A percentile compares a stretch with the other conserved stretches of the same genome.
Conservation (phyloP, 1,140 invertebrate species). For the Campoletis sonorensis region DNA sequence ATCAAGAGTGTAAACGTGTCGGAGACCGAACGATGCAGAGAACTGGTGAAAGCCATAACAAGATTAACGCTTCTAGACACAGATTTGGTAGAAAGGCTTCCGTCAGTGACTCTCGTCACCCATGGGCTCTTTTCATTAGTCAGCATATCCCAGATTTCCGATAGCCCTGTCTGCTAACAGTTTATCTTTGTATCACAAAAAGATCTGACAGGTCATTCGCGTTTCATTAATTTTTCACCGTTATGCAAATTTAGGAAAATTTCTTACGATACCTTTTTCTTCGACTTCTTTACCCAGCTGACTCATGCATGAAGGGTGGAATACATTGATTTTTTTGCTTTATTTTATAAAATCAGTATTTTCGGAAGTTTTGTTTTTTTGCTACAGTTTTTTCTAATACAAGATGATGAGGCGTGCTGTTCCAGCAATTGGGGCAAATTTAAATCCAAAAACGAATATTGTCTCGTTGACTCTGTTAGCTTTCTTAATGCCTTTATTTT, state of each 20-base stretch:
- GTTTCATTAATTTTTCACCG: not conserved
- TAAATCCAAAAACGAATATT: too few species aligned
- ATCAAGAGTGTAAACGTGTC: slow-evolving; percentile 3
- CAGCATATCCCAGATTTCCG: not conserved
- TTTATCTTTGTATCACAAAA: not conserved
- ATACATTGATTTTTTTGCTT: too few species aligned
- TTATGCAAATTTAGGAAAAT: not conserved
- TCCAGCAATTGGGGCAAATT: too few species aligned
- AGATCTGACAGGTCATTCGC: not conserved
- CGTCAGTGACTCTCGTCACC: slow-evolving; percentile 7
- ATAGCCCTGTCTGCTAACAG: not conserved
- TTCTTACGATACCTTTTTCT: too few species aligned
- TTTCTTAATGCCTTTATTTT: too few species aligned
- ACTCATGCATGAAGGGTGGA: too few species aligned
- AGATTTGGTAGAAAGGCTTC: slow-evolving; percentile 53
- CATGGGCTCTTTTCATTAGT: slow-evolving; percentile 3
- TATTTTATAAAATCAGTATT: too few species aligned
- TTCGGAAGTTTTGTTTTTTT: too few species aligned
- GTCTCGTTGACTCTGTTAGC: too few species aligned
- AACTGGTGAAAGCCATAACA: slow-evolving; percentile 61
- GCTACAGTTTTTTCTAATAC: too few species aligned
- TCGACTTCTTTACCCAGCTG: too few species aligned
- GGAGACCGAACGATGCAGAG: slow-evolving; percentile 39
- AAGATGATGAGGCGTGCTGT: too few species aligned
- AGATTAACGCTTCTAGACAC: slow-evolving; percentile 57